A percentile compares a stretch with the other conserved stretches of the same genome.
Evolutionary conservation across 2,113 vertebrate genomes (phyloP).

Genomic region (Phyllostomus discolor): DNA sequence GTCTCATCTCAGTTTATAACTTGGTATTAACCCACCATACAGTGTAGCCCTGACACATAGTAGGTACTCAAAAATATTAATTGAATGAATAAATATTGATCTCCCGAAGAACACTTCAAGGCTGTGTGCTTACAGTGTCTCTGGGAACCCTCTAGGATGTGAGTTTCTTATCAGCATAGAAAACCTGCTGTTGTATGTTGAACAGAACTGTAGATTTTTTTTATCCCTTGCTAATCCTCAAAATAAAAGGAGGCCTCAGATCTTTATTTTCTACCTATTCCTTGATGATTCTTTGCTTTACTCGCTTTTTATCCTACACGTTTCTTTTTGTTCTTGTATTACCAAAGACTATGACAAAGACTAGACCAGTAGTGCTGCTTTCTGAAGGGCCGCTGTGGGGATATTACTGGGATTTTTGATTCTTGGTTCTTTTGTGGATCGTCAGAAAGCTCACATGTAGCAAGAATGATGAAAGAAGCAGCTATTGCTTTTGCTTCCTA

Average conservation of each 20-base stretch:
- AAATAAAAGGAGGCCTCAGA: not conserved
- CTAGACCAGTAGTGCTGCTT: not conserved
- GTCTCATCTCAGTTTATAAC: not conserved
- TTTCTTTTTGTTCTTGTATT: not conserved
- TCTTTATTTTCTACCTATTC: slow-evolving; percentile 30
- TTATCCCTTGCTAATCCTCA: slow-evolving; percentile 38
- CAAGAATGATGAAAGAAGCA: not conserved
- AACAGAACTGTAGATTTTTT: slow-evolving; percentile 36
- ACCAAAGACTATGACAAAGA: not conserved
- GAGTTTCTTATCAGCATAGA: slow-evolving; percentile 44
- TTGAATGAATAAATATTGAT: not conserved
- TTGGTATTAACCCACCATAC: not conserved
- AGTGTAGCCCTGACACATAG: not conserved
- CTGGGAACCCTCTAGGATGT: not conserved
- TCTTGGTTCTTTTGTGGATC: not conserved
- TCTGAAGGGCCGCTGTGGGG: not conserved
- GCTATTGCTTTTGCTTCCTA: not conserved
- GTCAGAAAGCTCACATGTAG: not conserved
- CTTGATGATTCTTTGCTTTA: not conserved
- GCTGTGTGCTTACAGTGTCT: not conserved
- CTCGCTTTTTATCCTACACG: not conserved
- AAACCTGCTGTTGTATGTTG: slow-evolving; percentile 43
- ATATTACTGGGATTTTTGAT: not conserved
- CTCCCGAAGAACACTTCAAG: not conserved
- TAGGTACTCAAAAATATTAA: slow-evolving; percentile 21